phyloP scores from a whole-genome alignment of 2,888 invertebrate species.

The Dryobota labecula region DNA sequence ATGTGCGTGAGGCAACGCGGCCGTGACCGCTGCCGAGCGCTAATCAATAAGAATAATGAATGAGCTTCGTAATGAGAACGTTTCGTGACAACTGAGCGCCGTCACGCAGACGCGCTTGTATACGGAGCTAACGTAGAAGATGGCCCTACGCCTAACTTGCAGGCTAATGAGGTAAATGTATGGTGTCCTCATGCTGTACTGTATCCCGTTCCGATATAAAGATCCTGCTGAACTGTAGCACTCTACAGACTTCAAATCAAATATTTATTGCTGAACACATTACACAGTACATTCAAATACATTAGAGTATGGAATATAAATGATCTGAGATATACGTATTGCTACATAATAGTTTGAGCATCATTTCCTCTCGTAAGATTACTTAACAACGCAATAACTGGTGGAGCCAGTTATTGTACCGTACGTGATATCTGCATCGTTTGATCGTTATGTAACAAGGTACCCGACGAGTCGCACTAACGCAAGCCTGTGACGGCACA shows the following conservation, averaged over 20 bases:
- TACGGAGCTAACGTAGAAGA: background rate
- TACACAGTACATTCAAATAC: background rate
- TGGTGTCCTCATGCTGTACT: background rate
- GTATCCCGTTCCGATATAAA: background rate
- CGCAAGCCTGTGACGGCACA: background rate
- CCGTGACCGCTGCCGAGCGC: background rate
- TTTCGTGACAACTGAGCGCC: background rate
- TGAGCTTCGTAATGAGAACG: background rate
- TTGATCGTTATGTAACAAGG: constrained; percentile 11
- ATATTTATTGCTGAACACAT: background rate
- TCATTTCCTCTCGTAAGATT: constrained; percentile 16
- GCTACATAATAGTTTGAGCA: constrained; percentile 16
- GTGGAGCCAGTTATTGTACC: constrained; percentile 28
- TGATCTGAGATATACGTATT: constrained; percentile 2
- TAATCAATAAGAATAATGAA: too few species aligned
- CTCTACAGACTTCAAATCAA: background rate
- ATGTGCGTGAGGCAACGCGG: background rate
- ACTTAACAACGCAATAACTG: constrained; percentile 20
- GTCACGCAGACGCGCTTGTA: background rate
- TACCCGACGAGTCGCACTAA: background rate
- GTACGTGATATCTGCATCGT: constrained; percentile 27
- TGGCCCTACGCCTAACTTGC: background rate
- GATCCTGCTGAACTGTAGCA: background rate
- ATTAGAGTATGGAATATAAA: background rate
- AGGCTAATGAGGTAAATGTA: background rate